phyloP scores from a whole-genome alignment of 2,888 invertebrate genomes.

The Lampropteryx suffumata region DNA sequence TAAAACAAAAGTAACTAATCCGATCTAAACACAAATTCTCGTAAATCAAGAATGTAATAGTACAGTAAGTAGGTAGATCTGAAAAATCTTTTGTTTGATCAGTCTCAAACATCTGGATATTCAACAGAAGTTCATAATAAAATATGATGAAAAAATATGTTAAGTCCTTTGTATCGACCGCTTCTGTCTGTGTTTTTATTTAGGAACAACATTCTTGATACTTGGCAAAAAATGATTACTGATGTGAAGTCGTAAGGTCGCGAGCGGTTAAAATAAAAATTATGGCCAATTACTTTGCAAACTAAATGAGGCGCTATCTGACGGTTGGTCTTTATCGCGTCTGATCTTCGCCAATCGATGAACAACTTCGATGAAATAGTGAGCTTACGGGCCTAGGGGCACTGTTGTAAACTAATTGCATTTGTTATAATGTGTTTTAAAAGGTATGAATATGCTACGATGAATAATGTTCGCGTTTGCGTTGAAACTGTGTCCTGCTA shows the following conservation, averaged over 20 bases:
- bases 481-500: neutral
- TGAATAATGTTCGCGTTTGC: conserved; percentile 7
- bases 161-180: conserved; percentile 82
- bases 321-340: conserved; percentile 51
- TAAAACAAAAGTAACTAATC: conserved; percentile 58
- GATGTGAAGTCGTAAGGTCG: neutral
- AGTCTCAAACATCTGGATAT: conserved; percentile 77
- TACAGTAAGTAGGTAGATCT: conserved; percentile 65
- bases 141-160: conserved; percentile 81
- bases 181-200: conserved; percentile 59
- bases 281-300: conserved; percentile 20
- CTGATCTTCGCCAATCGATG: conserved; percentile 58
- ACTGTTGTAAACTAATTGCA: conserved; percentile 52
- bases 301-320: conserved; percentile 36
- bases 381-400: conserved; percentile 39
- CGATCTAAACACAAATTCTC: conserved; percentile 67
- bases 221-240: conserved; percentile 38
- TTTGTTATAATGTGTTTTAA: conserved; percentile 47
- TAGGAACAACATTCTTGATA: conserved; percentile 58
- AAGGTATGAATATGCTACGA: neutral
- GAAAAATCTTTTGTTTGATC: conserved; percentile 82
- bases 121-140: conserved; percentile 82
- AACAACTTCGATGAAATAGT: conserved; percentile 43
- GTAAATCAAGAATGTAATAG: conserved; percentile 74
- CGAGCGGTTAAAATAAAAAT: conserved; percentile 21